phyloP scores from a whole-genome alignment of 1,140 invertebrate species.

The Aphaenogaster ashmeadi region DNA sequence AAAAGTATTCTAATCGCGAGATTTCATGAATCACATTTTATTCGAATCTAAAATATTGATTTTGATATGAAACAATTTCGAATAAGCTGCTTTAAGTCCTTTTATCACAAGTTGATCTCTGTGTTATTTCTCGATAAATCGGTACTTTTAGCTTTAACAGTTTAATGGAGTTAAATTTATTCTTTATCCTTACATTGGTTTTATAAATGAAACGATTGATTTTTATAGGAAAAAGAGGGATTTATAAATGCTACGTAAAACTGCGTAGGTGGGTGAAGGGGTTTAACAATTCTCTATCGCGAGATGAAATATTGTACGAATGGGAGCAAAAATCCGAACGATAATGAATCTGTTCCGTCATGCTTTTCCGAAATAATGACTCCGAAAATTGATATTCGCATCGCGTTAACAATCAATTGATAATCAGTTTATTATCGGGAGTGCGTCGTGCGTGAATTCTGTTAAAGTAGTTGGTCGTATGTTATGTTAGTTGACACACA shows the following conservation, averaged over 20 bases:
- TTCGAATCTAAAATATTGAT: not conserved
- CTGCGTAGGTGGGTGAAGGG: not conserved
- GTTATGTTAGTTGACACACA: conserved; percentile 40
- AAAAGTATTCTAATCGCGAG: not conserved
- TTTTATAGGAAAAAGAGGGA: not conserved
- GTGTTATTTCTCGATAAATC: not conserved
- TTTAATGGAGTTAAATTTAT: not conserved
- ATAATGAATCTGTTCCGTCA: conserved; percentile 40
- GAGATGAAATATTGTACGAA: conserved; percentile 29
- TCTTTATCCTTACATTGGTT: not conserved
- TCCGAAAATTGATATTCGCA: conserved; percentile 41
- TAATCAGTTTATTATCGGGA: conserved; percentile 51
- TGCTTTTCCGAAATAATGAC: conserved; percentile 31
- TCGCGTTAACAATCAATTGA: conserved; percentile 42
- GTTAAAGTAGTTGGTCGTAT: conserved; percentile 33
- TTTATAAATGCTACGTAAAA: conserved; percentile 5
- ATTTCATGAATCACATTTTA: not conserved
- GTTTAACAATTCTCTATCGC: conserved; percentile 20
- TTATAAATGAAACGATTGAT: conserved; percentile 18
- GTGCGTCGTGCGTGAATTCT: conserved; percentile 17
- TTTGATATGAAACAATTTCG: not conserved
- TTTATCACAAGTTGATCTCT: not conserved
- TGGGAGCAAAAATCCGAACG: conserved; percentile 21
- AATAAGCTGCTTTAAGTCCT: not conserved
- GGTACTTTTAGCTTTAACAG: not conserved